Base-by-base conservation (phyloP, 2,113 vertebrate species). In the Istiophorus platypterus region DNA sequence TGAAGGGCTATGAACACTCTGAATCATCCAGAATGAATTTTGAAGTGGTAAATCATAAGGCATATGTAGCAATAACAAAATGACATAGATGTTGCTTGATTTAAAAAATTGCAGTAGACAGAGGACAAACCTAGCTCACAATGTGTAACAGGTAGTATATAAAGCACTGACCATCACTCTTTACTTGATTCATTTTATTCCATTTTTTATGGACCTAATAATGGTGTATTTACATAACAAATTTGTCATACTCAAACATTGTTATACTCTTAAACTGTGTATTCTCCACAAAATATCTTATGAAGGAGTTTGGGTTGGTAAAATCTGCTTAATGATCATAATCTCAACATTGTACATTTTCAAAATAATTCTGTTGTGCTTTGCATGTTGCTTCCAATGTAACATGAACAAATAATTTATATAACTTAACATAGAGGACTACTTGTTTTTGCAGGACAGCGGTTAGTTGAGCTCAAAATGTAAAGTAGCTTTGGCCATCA, bases 1-100 rank as follows among this genome's bases (percentile, higher is more conserved):
- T 81, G 89, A 94, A 94, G 93, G 93, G 93, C 93, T 94, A 93
- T 61, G 12, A 88, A 90, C 67, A 85, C 86, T 79, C 88, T 73
- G 37, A 87, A 52, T 86, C 45, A 80, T 20, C 64, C 14, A 11
- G 62, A 81, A 69, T 74, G 72, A 63, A 39, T 67, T 88, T 84
- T 72, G 63, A 78, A 76, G 39, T 58, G 5, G 74, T 87, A 62
- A 89, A 63, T 83, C 37, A 14, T 64, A 58, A 83, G 68, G 75
- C 81, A 90, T 56, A 90, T 93, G 91, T 91, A 95, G 93, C 94
- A 94, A 93, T 94, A 92, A 92, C 51, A 77, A 69, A 72, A 70
- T 34, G 31, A 77, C 5, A 9, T 68, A 52, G 68, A 76, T 67
- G 71, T 72, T 64, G 62, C 77, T 76, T 81, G 80, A 76, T 45